phyloP scores from a whole-genome alignment of 2,113 vertebrate species.

The Balaeniceps rex region DNA sequence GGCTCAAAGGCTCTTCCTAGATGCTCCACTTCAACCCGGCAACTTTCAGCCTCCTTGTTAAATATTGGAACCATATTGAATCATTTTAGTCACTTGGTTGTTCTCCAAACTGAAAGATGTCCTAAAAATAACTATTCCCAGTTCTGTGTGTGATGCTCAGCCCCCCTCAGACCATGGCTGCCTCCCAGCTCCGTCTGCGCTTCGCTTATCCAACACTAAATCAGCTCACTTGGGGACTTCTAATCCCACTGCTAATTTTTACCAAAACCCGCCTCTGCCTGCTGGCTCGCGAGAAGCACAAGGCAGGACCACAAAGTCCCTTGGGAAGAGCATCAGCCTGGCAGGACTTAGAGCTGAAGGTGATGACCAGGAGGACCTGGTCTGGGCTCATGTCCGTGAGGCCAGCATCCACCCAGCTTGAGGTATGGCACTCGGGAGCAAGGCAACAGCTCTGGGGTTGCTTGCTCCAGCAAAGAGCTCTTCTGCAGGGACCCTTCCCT shows the following conservation, averaged over 20 bases:
- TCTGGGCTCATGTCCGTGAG: accelerated
- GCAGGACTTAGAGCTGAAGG: neutral
- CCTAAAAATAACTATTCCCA: conserved; percentile 54
- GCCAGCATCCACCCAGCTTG: neutral
- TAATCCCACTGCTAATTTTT: neutral
- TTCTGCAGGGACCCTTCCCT: neutral
- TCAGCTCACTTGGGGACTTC: neutral
- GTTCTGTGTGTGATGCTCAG: neutral
- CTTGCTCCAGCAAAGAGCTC: neutral
- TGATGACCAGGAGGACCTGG: neutral
- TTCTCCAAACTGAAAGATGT: conserved; percentile 9
- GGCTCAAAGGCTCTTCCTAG: neutral
- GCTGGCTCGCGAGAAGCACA: neutral
- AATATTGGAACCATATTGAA: conserved; percentile 24
- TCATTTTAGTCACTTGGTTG: neutral
- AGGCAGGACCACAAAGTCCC: neutral
- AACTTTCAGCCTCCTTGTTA: neutral
- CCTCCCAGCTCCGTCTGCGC: neutral
- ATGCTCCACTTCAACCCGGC: neutral
- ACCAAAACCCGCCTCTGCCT: neutral
- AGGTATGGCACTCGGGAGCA: neutral
- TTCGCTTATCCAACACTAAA: neutral
- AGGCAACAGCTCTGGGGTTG: neutral
- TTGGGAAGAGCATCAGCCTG: neutral
- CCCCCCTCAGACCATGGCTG: neutral